Evolutionary conservation across 1,140 invertebrate species (phyloP), one percentile per base, ranked within the genome.

Genomic region (Rhyacophila brunnea): DNA sequence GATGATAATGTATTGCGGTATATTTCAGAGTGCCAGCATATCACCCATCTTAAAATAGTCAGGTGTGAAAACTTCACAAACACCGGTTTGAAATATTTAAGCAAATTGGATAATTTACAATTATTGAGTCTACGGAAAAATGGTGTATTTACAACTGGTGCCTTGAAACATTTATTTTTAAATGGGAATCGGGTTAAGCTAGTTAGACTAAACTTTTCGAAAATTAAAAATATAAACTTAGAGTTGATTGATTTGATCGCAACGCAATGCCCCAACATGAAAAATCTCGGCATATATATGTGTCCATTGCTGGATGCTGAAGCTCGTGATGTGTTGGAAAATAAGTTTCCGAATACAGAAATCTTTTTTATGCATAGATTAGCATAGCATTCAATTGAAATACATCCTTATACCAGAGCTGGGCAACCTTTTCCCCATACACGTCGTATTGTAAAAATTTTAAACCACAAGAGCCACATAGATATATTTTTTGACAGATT

Each of bases 101-200:
- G 65, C 44, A 66, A 70, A 58, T 65, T 36, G 6, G 13, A 67
- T 49, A 57, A 61, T 15, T 65, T 77, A 51, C 53, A 72, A 50
- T 51, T 59, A 17, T 65, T 78, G 52, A 57, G 70, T 48, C 65
- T 79, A 34, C 78, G 76, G 75, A 78, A 78, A 54, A 79, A 78
- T 60, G 60, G 40, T 6, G 70, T 67, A 45, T 78, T 78, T 65
- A 67, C 73, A 17, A 72, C 76, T 65, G 53, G 47, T 11, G 66
- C 60, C 35, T 58, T 79, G 20, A 48, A 72, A 1, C 67, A 60
- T 53, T 71, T 73, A 18, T 65, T 79, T 32, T 60, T 64, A 5
- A 69, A 68, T 51, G 62, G 68, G 0, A 66, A 62, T 43, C 62
- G 76, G 46, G 38, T 65, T 3, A 71, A 67, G 54, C 62, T 79